phyloP scores from a whole-genome alignment of 2,888 invertebrate genomes.

The Drosophila subquinaria region DNA sequence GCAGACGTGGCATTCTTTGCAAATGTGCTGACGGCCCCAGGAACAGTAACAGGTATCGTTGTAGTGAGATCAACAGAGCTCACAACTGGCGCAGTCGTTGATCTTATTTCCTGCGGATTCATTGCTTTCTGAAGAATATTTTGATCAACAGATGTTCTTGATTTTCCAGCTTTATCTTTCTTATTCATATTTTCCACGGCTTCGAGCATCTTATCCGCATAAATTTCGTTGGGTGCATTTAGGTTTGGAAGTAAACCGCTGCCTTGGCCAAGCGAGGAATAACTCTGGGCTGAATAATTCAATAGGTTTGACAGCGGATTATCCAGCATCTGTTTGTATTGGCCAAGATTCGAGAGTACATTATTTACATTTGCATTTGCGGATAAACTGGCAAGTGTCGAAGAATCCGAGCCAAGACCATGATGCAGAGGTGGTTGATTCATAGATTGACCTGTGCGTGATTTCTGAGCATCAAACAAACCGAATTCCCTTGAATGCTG shows the following conservation, averaged over 20 bases:
- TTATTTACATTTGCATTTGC: conserved; percentile 32
- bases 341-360: conserved; percentile 38
- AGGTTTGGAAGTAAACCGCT: conserved; percentile 25
- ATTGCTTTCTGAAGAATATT: conserved; percentile 16
- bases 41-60: background rate
- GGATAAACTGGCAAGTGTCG: conserved; percentile 18
- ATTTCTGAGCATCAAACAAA: conserved; percentile 44
- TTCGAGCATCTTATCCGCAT: conserved; percentile 26
- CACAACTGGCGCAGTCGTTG: conserved; percentile 1
- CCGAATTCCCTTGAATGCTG: conserved; percentile 35
- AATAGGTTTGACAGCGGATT: conserved; percentile 52
- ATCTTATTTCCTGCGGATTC: conserved; percentile 10
- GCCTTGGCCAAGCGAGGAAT: conserved; percentile 17
- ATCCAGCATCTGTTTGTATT: conserved; percentile 57
- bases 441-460: conserved; percentile 24
- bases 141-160: conserved; percentile 19
- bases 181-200: conserved; percentile 23
- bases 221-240: conserved; percentile 21
- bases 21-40: conserved; percentile 1
- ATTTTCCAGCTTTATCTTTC: conserved; percentile 32
- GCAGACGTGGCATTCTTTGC: conserved; percentile 3
- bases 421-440: conserved; percentile 32
- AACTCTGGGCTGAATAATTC: conserved; percentile 41
- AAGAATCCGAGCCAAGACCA: conserved; percentile 18
- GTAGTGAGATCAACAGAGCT: conserved; percentile 47